Evolutionary conservation across 2,888 invertebrate genomes (phyloP).

Genomic region (Drosophila borborema): DNA sequence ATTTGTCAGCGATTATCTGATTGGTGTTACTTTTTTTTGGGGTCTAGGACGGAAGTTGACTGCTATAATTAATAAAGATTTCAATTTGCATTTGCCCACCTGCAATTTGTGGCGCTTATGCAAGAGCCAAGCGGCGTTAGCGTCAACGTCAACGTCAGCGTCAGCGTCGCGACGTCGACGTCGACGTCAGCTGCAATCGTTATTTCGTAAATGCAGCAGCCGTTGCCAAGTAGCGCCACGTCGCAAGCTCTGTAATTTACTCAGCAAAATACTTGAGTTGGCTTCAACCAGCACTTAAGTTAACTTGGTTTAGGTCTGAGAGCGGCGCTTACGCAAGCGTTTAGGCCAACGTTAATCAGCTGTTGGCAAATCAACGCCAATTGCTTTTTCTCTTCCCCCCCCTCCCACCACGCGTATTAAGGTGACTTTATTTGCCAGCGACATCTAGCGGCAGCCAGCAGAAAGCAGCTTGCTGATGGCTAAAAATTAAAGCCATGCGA

Average conservation of each 20-base stretch:
- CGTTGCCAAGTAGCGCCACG: neutral
- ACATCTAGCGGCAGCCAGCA: slow-evolving; percentile 12
- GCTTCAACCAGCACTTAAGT: neutral
- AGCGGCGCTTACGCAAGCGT: slow-evolving; percentile 49
- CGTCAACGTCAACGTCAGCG: slow-evolving; percentile 22
- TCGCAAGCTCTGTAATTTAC: slow-evolving; percentile 46
- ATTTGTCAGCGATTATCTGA: slow-evolving; percentile 51
- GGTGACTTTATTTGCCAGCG: slow-evolving; percentile 21
- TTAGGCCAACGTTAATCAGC: slow-evolving; percentile 63
- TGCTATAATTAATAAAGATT: slow-evolving; percentile 79
- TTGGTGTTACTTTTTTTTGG: slow-evolving; percentile 52
- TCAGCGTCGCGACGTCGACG: neutral
- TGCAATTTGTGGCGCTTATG: slow-evolving; percentile 68
- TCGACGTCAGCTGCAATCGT: slow-evolving; percentile 32
- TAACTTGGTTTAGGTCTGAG: slow-evolving; percentile 9
- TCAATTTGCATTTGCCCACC: slow-evolving; percentile 76
- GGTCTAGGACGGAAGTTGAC: slow-evolving; percentile 78
- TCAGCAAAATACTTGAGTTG: slow-evolving; percentile 12
- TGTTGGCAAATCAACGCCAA: slow-evolving; percentile 67
- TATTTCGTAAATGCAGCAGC: slow-evolving; percentile 39
- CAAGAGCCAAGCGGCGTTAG: slow-evolving; percentile 50
- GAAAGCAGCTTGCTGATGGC: slow-evolving; percentile 55
- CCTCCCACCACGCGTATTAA: neutral
- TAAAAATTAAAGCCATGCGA: slow-evolving; percentile 29
- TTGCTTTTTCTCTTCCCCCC: slow-evolving; percentile 20